Base-by-base conservation (phyloP, 2,113 vertebrate genomes). In the Cyprinodon tularosa region DNA sequence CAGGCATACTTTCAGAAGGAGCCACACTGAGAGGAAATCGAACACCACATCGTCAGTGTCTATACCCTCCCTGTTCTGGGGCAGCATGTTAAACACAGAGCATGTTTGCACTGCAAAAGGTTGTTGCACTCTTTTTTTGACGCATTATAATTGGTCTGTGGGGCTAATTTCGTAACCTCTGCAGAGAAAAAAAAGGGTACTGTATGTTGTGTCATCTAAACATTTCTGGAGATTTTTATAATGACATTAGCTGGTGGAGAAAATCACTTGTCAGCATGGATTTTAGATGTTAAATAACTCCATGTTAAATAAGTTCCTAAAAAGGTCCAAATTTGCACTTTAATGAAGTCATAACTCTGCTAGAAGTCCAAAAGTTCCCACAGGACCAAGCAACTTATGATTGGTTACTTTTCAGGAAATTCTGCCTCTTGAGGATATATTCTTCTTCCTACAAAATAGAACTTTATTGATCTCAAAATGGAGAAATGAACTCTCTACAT, bases 1-100 rank as follows among this genome's bases (percentile, higher is more conserved):
- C 72, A 71, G 88, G 86, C 71, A 14, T 45, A 71, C 74, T 82
- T 72, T 12, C 4, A 86, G 75, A 78, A 78, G 76, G 61, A 74
- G 45, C 39, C 66, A 17, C 0, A 66, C 68, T 38, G 75, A 71
- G 77, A 78, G 80, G 62, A 72, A 77, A 79, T 79, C 78, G 53
- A 72, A 84, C 61, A 65, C 39, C 66, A 68, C 62, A 85, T 84
- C 59, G 42, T n/a, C 50, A 8, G 17, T 17, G 50, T 57, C 67
- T 71, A 63, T 48, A 73, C 74, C 69, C 59, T 62, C 20, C 66
- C 44, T 74, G 73, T 80, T 69, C 66, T 39, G 63, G n/a, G 71
- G 74, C 62, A 4, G 20, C 8, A 42, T 57, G 62, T 85, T 65
- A 79, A 45, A 75, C 77, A 72, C 77, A 29, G 68, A 66, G 60